phyloP scores from a whole-genome alignment of 2,113 vertebrate genomes.

The Aphelocoma coerulescens region DNA sequence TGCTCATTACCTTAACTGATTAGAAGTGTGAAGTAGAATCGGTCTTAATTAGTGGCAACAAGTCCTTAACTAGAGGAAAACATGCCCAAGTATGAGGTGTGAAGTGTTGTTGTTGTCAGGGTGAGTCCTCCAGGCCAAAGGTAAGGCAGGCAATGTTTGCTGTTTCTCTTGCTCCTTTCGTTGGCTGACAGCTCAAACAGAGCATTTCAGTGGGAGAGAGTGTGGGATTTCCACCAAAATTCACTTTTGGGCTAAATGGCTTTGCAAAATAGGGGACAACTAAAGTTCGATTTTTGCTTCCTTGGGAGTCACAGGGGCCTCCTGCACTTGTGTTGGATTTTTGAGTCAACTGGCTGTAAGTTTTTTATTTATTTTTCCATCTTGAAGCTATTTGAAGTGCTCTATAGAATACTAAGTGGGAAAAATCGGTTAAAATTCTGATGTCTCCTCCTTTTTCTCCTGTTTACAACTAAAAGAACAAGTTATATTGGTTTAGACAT shows the following conservation, averaged over 20 bases:
- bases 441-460: background rate
- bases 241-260: background rate
- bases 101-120: accelerated
- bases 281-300: background rate
- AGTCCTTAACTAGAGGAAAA: background rate
- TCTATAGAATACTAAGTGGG: accelerated
- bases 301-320: background rate
- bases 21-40: background rate
- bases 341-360: background rate
- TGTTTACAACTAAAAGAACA: background rate
- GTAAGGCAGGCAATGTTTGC: background rate
- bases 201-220: background rate
- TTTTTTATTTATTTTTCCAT: background rate
- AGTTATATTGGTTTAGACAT: accelerated
- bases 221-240: background rate
- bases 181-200: background rate
- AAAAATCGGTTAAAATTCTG: background rate
- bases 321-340: background rate
- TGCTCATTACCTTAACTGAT: background rate
- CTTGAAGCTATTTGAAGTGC: background rate
- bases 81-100: accelerated
- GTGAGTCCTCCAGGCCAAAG: accelerated
- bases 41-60: background rate
- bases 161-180: background rate
- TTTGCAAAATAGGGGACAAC: accelerated